Conservation (phyloP, 1,140 invertebrate species). For the Notospermus geniculatus region DNA sequence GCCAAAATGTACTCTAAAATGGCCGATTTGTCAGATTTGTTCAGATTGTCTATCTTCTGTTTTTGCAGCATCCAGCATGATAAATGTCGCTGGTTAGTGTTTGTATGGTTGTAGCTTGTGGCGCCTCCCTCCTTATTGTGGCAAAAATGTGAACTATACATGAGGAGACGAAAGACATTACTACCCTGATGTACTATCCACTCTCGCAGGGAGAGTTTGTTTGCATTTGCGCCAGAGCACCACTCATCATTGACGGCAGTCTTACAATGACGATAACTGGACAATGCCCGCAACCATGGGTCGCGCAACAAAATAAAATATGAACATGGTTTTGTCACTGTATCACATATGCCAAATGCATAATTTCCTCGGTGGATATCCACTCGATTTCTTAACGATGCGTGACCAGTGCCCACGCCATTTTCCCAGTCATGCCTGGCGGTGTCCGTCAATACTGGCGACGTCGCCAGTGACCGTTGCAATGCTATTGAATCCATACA, state of each 20-base stretch:
- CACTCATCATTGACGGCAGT: slow-evolving; percentile 13
- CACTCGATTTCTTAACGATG: slow-evolving; percentile 17
- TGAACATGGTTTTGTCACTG: slow-evolving; percentile 21
- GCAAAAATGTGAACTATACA: slow-evolving; percentile 19
- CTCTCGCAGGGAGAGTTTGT: slow-evolving; percentile 19
- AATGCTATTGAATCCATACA: slow-evolving; percentile 26
- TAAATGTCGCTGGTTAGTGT: slow-evolving; percentile 3
- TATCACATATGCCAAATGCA: slow-evolving; percentile 26
- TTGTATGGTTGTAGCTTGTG: neutral
- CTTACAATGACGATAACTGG: slow-evolving; percentile 24
- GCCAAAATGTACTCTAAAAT: slow-evolving; percentile 23
- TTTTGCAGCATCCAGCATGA: slow-evolving; percentile 28
- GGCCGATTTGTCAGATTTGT: slow-evolving; percentile 9
- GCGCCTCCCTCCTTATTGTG: neutral
- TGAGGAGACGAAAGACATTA: slow-evolving; percentile 23
- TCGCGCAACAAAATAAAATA: slow-evolving; percentile 28
- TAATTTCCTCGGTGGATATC: slow-evolving; percentile 24
- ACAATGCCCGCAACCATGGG: slow-evolving; percentile 19
- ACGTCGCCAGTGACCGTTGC: slow-evolving; percentile 21
- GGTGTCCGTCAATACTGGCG: slow-evolving; percentile 21
- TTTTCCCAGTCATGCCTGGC: slow-evolving; percentile 22
- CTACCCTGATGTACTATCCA: slow-evolving; percentile 28
- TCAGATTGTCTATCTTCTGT: slow-evolving; percentile 19
- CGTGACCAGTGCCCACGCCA: slow-evolving; percentile 6
- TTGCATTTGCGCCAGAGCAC: slow-evolving; percentile 19